These are phyloP conservation scores for Lindbergichthys nudifrons DNA, from an alignment of 2,797 vertebrate genomes.

Conservation along the genomic window DNA sequence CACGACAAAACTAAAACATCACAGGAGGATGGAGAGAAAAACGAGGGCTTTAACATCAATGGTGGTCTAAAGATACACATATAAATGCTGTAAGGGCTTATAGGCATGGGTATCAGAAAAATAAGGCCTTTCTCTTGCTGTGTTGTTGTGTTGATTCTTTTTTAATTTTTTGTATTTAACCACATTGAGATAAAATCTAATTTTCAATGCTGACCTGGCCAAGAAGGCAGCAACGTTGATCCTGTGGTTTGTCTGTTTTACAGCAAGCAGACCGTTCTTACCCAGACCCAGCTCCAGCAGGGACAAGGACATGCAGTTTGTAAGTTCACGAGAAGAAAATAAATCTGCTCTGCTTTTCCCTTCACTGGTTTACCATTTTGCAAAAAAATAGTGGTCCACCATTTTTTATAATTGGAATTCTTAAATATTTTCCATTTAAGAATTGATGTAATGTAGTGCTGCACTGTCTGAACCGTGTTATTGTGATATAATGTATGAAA, in stretches of 20 bases:
- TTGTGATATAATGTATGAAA: neutral
- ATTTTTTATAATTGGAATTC: neutral
- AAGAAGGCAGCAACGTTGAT: too few relatives aligned
- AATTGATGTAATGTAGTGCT: neutral
- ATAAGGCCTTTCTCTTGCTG: neutral
- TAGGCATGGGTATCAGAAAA: neutral
- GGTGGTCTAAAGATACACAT: slow-evolving; percentile 1
- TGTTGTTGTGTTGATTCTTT: slow-evolving; percentile 42
- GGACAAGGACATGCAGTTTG: slow-evolving; percentile 72
- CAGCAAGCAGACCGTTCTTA: slow-evolving; percentile 60
- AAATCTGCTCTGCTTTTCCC: slow-evolving; percentile 10
- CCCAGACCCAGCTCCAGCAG: slow-evolving; percentile 65
- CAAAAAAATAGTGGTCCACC: neutral
- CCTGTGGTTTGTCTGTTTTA: slow-evolving; percentile 58
- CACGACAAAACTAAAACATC: slow-evolving; percentile 5
- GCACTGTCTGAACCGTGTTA: neutral
- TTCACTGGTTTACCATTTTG: slow-evolving; percentile 3
- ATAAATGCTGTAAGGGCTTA: neutral
- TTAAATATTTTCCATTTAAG: neutral
- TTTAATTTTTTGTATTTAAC: too few relatives aligned
- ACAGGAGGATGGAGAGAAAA: slow-evolving; percentile 5
- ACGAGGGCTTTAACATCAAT: neutral
- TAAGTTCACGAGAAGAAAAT: slow-evolving; percentile 61
- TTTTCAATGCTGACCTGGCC: too few relatives aligned
- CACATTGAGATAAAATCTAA: too few relatives aligned